A percentile compares a stretch with the other conserved stretches of the same genome.
These are phyloP conservation scores for Paratrypauchen microcephalus DNA, from an alignment of 2,797 vertebrate species.

Conservation along the genomic window DNA sequence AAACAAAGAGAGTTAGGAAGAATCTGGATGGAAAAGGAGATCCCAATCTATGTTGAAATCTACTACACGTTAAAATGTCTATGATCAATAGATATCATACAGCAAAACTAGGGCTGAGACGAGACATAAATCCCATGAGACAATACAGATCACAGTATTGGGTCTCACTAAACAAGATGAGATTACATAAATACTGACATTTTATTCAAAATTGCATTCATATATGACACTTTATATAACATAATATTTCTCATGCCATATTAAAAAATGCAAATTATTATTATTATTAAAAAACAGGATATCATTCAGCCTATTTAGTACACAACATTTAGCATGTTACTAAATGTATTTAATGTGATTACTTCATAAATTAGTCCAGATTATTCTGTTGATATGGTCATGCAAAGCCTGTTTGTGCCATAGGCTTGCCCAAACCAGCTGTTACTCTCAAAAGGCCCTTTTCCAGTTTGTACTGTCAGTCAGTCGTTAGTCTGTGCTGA, in stretches of 20 bases:
- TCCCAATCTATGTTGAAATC: not conserved
- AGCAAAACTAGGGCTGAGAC: not conserved
- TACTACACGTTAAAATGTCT: too few species aligned
- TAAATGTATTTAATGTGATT: not conserved
- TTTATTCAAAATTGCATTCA: too few species aligned
- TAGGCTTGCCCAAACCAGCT: conserved; percentile 8
- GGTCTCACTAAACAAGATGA: too few species aligned
- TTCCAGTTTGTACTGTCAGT: conserved; percentile 20
- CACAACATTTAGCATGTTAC: not conserved
- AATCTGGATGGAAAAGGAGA: not conserved
- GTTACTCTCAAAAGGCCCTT: not conserved
- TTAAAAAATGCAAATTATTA: too few species aligned
- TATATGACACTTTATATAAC: too few species aligned
- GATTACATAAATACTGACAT: too few species aligned
- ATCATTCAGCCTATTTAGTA: not conserved
- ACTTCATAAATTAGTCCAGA: not conserved
- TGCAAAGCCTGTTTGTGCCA: conserved; percentile 14
- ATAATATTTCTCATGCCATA: too few species aligned
- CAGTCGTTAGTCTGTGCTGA: conserved; percentile 1
- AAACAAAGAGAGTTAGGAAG: not conserved
- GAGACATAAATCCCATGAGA: too few species aligned
- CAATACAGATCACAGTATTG: too few species aligned
- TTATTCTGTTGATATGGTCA: conserved; percentile 11
- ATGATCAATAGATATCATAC: not conserved
- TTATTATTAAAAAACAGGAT: not conserved